Evolutionary conservation across 2,888 invertebrate genomes (phyloP).

Genomic region (Coleophora flavipennella): DNA sequence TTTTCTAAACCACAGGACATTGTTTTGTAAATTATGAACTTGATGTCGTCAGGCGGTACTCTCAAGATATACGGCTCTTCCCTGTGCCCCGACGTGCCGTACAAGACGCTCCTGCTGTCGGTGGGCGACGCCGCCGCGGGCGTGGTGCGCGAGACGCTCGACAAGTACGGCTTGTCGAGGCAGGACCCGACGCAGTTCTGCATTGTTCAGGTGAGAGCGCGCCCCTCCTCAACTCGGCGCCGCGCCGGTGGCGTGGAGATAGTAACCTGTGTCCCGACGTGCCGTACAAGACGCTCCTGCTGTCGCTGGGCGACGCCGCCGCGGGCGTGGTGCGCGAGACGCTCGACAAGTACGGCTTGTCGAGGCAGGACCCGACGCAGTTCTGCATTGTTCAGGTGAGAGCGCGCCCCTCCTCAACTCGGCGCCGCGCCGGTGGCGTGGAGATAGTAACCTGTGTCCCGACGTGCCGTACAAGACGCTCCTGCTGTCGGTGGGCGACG

Average conservation of each 20-base stretch:
- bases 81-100: slow-evolving; percentile 96
- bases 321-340: slow-evolving; percentile 95
- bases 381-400: slow-evolving; percentile 95
- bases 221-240: not conserved
- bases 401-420: not conserved
- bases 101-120: slow-evolving; percentile 96
- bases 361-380: slow-evolving; percentile 89
- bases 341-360: slow-evolving; percentile 96
- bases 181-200: slow-evolving; percentile 94
- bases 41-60: slow-evolving; percentile 81
- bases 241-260: too few relatives aligned
- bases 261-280: slow-evolving; percentile 95
- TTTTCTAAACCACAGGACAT: too few relatives aligned
- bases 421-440: too few relatives aligned
- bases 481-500: slow-evolving; percentile 92
- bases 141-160: slow-evolving; percentile 96
- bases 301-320: slow-evolving; percentile 94
- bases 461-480: slow-evolving; percentile 99
- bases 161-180: slow-evolving; percentile 95
- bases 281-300: slow-evolving; percentile 96
- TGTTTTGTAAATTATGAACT: too few relatives aligned
- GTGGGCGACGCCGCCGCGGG: slow-evolving; percentile 93
- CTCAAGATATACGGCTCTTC: slow-evolving; percentile 97
- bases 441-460: slow-evolving; percentile 84
- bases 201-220: slow-evolving; percentile 87